These are phyloP conservation scores for Heliconius ethilla DNA, from an alignment of 2,888 invertebrate species.

Conservation along the genomic window DNA sequence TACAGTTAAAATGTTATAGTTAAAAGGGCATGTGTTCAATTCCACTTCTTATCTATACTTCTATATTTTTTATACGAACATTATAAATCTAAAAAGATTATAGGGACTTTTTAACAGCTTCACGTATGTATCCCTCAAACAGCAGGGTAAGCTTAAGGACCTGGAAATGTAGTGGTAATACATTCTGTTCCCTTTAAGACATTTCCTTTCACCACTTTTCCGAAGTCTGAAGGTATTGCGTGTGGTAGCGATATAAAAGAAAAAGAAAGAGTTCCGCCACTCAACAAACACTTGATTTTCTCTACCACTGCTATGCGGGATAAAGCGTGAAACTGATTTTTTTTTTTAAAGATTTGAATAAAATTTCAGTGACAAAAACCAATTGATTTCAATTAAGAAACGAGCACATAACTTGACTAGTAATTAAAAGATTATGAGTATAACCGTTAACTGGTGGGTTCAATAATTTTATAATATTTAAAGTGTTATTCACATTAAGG, in stretches of 20 bases:
- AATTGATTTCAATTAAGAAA: background rate
- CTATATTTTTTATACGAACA: too few species aligned
- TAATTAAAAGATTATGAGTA: background rate
- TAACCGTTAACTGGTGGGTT: slow-evolving; percentile 7
- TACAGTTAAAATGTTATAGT: slow-evolving; percentile 11
- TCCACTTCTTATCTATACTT: too few species aligned
- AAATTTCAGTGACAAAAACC: too few species aligned
- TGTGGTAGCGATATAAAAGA: background rate
- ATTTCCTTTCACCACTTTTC: background rate
- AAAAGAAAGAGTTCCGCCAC: too few species aligned
- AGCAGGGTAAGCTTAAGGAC: background rate
- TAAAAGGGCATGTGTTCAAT: background rate
- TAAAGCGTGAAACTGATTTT: too few species aligned
- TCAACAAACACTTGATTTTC: too few species aligned
- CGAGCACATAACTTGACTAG: background rate
- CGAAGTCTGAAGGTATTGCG: background rate
- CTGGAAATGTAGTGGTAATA: background rate
- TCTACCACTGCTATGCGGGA: too few species aligned
- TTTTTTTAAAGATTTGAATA: too few species aligned
- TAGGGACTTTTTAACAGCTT: background rate
- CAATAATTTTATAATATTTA: slow-evolving; percentile 11
- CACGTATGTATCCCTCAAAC: background rate
- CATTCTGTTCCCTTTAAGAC: background rate
- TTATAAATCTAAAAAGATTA: too few species aligned
- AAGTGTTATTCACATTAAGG: background rate